These are phyloP conservation scores for Bombus confusus DNA, from an alignment of 1,140 invertebrate species.

Conservation along the genomic window DNA sequence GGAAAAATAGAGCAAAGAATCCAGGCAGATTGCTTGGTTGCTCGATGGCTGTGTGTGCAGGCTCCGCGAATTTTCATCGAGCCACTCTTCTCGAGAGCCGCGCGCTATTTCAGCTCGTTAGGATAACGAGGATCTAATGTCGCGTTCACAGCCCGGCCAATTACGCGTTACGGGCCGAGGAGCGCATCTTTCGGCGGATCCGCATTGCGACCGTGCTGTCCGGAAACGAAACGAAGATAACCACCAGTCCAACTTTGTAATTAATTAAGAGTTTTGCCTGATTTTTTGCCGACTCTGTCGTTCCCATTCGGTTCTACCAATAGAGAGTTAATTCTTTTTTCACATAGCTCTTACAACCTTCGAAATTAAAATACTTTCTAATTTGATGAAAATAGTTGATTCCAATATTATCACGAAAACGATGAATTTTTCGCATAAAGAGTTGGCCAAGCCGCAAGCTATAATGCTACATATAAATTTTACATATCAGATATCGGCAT, in stretches of 20 bases:
- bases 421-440: too few relatives aligned
- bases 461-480: too few relatives aligned
- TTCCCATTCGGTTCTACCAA: neutral
- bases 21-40: conserved; percentile 29
- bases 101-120: conserved; percentile 80
- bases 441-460: too few relatives aligned
- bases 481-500: too few relatives aligned
- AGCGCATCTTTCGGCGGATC: conserved; percentile 67
- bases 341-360: neutral
- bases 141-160: conserved; percentile 78
- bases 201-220: conserved; percentile 38
- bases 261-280: conserved; percentile 15
- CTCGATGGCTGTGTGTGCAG: neutral
- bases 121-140: conserved; percentile 82
- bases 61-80: conserved; percentile 56
- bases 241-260: conserved; percentile 7
- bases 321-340: neutral
- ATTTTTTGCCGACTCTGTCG: neutral
- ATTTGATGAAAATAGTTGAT: too few relatives aligned
- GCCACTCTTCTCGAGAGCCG: conserved; percentile 46
- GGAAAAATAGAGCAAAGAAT: conserved; percentile 54
- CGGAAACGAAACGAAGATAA: conserved; percentile 47
- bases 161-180: conserved; percentile 72
- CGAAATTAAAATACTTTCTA: neutral
- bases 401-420: too few relatives aligned